Base-by-base conservation (phyloP, 2,113 vertebrate genomes). In the Gambusia holbrooki region DNA sequence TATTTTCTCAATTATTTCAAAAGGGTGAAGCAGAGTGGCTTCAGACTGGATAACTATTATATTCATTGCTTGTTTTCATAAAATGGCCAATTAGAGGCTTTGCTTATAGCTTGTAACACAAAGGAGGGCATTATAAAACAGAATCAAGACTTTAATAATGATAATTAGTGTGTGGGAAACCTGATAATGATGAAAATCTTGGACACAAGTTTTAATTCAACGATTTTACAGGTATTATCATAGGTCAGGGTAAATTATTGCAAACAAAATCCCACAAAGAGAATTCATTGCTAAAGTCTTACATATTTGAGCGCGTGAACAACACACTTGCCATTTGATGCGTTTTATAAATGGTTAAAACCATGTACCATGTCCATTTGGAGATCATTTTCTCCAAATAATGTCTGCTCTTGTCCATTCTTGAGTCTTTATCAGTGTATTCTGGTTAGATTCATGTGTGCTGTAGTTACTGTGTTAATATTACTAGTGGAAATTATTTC, bases 221-320 rank as follows among this genome's bases (percentile, higher is more conserved):
- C 45, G 19, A 19, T 48, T 48, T 48, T 48, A 48, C 45, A 48
- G 17, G 45, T 19, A 19, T 48, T 7, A 19, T 48, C 17, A 45
- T 17, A 48, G 45, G 17, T 19, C 45, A 19, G 45, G 45, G 45
- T 15, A 48, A 19, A 19, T 37, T 66, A 66, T 37, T 9, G 25
- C 1, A 84, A 66, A 71, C 78, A 58, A 62, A 70, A 3, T 61
- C 22, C 66, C 17, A 78, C 75, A 92, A 94, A 93, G 93, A 92
- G 68, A 72, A 92, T 93, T 95, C 91, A 88, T 92, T 86, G 84
- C 13, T 42, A 82, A 90, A 92, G 92, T 85, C 88, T 84, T 65
- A 86, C 63, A 79, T 73, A 77, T 71, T 76, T 83, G 80, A 66
- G 69, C 60, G 14, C 77, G 51, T 42, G 89, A 86, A 29, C 6